phyloP scores from a whole-genome alignment of 2,797 vertebrate species.

The Brachymystax lenok region DNA sequence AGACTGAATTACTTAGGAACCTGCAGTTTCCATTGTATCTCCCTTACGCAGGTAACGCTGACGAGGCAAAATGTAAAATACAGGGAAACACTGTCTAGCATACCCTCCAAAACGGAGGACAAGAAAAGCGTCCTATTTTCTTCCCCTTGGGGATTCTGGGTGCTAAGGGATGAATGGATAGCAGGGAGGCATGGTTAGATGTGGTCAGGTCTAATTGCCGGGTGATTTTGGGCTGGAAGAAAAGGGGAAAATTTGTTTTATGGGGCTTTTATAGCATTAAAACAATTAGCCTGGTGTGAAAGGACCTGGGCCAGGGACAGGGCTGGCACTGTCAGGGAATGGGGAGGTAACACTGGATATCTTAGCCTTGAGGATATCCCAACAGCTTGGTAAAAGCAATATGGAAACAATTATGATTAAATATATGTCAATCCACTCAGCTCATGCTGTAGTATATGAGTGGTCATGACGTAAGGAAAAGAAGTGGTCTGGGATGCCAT shows the following conservation, averaged over 20 bases:
- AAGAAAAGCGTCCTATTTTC: background rate
- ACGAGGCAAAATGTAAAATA: background rate
- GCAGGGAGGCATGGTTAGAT: slow-evolving; percentile 20
- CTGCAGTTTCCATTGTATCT: slow-evolving; percentile 55
- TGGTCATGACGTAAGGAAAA: background rate
- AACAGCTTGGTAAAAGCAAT: background rate
- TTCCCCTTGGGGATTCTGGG: slow-evolving; percentile 38
- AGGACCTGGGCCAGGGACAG: slow-evolving; percentile 17
- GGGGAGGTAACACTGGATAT: background rate
- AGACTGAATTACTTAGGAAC: slow-evolving; percentile 48
- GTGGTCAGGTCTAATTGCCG: slow-evolving; percentile 24
- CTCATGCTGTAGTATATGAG: background rate
- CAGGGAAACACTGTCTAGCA: background rate
- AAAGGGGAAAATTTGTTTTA: slow-evolving; percentile 45
- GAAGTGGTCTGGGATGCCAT: background rate
- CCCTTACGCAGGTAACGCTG: slow-evolving; percentile 16
- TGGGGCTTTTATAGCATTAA: slow-evolving; percentile 30
- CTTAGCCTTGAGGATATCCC: slow-evolving; percentile 14
- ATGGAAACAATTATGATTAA: background rate
- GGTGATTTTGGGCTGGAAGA: slow-evolving; percentile 20
- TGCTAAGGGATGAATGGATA: slow-evolving; percentile 16
- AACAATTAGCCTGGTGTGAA: slow-evolving; percentile 24
- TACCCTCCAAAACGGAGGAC: background rate
- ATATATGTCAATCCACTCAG: too few species aligned
- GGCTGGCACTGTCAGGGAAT: background rate